phyloP scores from a whole-genome alignment of 2,888 invertebrate genomes.

The Agrotis exclamationis region DNA sequence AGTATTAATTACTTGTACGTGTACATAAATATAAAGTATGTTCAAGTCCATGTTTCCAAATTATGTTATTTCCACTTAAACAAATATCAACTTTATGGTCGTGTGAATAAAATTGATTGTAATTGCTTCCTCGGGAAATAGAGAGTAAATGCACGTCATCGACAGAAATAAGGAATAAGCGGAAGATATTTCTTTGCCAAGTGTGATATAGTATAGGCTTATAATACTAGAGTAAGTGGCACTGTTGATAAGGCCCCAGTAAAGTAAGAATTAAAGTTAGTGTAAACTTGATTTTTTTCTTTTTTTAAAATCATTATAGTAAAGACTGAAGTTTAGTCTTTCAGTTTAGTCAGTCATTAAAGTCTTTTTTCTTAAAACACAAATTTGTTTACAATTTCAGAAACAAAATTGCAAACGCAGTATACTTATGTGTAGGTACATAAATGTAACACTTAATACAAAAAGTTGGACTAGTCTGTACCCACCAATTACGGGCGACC shows the following conservation, averaged over 20 bases:
- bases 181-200: too few relatives aligned
- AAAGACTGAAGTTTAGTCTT: background rate
- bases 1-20: constrained; percentile 58
- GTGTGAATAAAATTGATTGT: too few relatives aligned
- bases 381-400: background rate
- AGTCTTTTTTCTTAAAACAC: background rate
- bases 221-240: too few relatives aligned
- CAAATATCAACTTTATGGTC: background rate
- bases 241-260: too few relatives aligned
- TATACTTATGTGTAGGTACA: constrained; percentile 22
- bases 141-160: too few relatives aligned
- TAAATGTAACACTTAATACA: constrained; percentile 56
- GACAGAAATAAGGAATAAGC: too few relatives aligned
- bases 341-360: background rate
- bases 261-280: too few relatives aligned
- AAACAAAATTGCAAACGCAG: background rate
- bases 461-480: constrained; percentile 50
- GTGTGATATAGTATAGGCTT: too few relatives aligned
- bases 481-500: constrained; percentile 69
- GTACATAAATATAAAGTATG: background rate
- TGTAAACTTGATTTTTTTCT: too few relatives aligned
- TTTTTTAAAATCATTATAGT: background rate
- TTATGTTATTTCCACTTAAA: background rate
- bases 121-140: too few relatives aligned
- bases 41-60: background rate